These are phyloP conservation scores for Phoxinus phoxinus DNA, from an alignment of 2,113 vertebrate genomes.

Conservation along the genomic window DNA sequence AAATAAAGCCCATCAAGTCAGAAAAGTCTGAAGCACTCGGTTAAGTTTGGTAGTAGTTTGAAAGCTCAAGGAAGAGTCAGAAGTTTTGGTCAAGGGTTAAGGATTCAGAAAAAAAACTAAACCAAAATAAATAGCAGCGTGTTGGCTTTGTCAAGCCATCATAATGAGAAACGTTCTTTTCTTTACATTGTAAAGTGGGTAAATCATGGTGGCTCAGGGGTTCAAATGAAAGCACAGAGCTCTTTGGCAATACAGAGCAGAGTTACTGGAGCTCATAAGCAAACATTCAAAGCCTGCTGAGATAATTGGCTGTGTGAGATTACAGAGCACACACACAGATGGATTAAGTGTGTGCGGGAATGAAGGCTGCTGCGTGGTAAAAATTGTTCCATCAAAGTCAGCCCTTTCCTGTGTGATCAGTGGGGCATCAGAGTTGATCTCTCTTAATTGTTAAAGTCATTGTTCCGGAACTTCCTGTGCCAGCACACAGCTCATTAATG, in stretches of 20 bases:
- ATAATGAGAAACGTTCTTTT: constrained; percentile 19
- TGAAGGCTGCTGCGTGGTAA: background rate
- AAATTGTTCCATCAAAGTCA: constrained; percentile 48
- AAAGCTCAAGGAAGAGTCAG: background rate
- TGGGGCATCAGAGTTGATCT: constrained; percentile 36
- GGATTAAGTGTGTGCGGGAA: constrained; percentile 27
- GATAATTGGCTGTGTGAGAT: constrained; percentile 49
- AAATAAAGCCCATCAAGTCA: constrained; percentile 7
- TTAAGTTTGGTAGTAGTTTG: background rate
- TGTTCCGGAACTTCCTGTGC: constrained; percentile 47
- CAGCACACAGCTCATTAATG: constrained; percentile 40
- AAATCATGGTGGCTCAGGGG: constrained; percentile 5
- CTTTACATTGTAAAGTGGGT: constrained; percentile 10
- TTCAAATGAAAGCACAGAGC: constrained; percentile 9
- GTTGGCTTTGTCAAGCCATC: constrained; percentile 18
- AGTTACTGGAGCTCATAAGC: constrained; percentile 41
- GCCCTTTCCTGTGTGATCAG: constrained; percentile 49
- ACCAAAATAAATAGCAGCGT: constrained; percentile 21
- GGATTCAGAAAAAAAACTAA: background rate
- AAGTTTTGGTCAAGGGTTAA: constrained; percentile 22
- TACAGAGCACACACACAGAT: constrained; percentile 31
- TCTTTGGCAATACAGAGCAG: constrained; percentile 23
- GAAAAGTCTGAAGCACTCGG: background rate
- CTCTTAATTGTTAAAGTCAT: constrained; percentile 49
- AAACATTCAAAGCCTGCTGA: constrained; percentile 48